Evolutionary conservation across 2,888 invertebrate species (phyloP).

Genomic region (Endomychus coccineus): DNA sequence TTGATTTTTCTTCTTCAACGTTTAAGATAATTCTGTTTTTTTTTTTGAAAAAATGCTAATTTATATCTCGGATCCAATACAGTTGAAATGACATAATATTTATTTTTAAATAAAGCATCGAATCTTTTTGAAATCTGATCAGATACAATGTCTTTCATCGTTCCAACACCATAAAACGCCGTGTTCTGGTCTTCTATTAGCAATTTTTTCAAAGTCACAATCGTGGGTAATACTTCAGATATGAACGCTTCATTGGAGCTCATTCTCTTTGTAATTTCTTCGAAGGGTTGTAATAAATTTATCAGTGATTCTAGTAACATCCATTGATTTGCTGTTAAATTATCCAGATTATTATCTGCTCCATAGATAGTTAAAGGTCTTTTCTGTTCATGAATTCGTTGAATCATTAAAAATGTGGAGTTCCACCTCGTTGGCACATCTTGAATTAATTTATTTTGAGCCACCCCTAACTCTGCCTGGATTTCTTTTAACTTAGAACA

Average conservation of each 20-base stretch:
- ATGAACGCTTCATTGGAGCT: constrained; percentile 7
- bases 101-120: constrained; percentile 6
- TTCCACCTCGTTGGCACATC: constrained; percentile 7
- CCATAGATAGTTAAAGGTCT: constrained; percentile 6
- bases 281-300: too few relatives aligned
- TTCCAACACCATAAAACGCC: constrained; percentile 5
- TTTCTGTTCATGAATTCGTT: constrained; percentile 3
- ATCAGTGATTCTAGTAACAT: constrained; percentile 2
- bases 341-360: constrained; percentile 8
- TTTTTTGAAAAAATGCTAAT: constrained; percentile 4
- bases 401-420: constrained; percentile 6
- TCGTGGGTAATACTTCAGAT: constrained; percentile 6
- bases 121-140: constrained; percentile 7
- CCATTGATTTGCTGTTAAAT: constrained; percentile 7
- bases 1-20: too few relatives aligned
- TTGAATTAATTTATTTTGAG: constrained; percentile 5
- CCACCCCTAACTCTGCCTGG: constrained; percentile 5
- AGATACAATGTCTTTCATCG: constrained; percentile 4
- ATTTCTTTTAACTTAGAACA: constrained; percentile 7
- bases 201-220: constrained; percentile 7
- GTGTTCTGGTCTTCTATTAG: background rate
- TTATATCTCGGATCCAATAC: constrained; percentile 6
- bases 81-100: constrained; percentile 5
- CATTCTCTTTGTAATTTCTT: constrained; percentile 7
- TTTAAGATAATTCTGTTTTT: too few relatives aligned